Base-by-base conservation (phyloP, 2,888 invertebrate species). In the Morinoia aosen region DNA sequence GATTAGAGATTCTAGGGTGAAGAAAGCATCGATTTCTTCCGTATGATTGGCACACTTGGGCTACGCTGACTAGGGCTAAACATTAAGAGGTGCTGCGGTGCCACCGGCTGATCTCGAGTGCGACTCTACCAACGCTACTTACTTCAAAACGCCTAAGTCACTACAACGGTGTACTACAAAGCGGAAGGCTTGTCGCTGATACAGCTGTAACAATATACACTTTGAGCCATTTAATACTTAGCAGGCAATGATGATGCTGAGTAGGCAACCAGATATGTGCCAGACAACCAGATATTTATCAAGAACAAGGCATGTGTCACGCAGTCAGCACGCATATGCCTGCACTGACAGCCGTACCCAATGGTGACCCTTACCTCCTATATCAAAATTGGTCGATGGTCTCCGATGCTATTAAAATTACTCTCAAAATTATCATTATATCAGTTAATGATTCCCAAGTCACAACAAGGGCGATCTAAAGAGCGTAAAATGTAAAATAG, bases 151-250 rank as follows among this genome's bases (percentile, higher is more conserved):
- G 33, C 8, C 76, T 76, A 76, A 16, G 0, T 33, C 33, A 76
- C 76, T 76, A 76, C 76, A 76, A 76, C 76, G 76, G 76, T 76
- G 33, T 33, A 76, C 76, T 76, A 76, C 76, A 33, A 76, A 76
- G 76, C 76, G 33, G 76, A 76, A 76, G 76, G 76, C 76, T 76
- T 76, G 33, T 76, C 76, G 76, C 76, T 16, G 8, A 76, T 76
- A 76, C 33, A 76, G 19, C 76, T 76, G 25, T 33, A 76, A 76
- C 76, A 33, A 76, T 33, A 76, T 33, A 76, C 76, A 76, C 1
- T 76, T 76, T 76, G 76, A 76, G 76, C 76, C 76, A 76, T 33
- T 76, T 76, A 76, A 76, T 76, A 76, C 76, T 76, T 76, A 76
- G 76, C 25, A 76, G 76, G 76, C 76, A 76, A 76, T 76, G 76